A percentile compares a stretch with the other conserved stretches of the same genome.
Conservation (phyloP, 2,113 vertebrate genomes). For the Nerophis ophidion region DNA sequence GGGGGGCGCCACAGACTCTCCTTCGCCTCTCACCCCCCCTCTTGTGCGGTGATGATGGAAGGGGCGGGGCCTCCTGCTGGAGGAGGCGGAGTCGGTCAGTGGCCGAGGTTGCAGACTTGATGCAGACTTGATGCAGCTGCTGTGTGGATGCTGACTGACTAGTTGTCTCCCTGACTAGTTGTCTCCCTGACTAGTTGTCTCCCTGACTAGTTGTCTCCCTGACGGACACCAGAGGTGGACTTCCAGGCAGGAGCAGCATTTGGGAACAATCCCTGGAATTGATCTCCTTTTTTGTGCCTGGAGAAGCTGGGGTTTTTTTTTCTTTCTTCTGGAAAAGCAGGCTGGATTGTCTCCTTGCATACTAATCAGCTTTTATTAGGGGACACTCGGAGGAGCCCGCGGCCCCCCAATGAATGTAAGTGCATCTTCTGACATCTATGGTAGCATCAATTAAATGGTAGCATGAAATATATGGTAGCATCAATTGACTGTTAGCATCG, state of each 20-base stretch:
- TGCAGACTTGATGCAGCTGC: too few species aligned
- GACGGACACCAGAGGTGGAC: too few species aligned
- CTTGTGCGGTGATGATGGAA: too few species aligned
- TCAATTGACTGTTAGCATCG: too few species aligned
- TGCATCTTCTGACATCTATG: conserved; percentile 12
- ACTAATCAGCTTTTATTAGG: conserved; percentile 46
- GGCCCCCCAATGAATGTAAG: conserved; percentile 63
- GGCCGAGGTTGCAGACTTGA: too few species aligned
- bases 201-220: too few species aligned
- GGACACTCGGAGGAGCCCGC: conserved; percentile 40
- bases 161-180: too few species aligned
- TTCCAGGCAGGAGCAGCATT: conserved; percentile 2
- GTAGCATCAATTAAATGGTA: too few species aligned
- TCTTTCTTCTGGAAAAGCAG: conserved; percentile 32
- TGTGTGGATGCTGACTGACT: conserved; percentile 7
- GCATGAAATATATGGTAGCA: too few species aligned
- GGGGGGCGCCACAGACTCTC: conserved; percentile 75
- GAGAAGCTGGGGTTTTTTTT: conserved; percentile 8
- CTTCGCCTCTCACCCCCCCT: too few species aligned
- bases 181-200: too few species aligned
- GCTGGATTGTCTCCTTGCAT: conserved; percentile 7
- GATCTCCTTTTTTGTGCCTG: conserved; percentile 27
- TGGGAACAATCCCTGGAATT: conserved; percentile 17
- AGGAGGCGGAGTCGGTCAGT: conserved; percentile 10
- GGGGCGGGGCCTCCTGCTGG: conserved; percentile 57